These are phyloP conservation scores for Loxodonta africana DNA, from an alignment of 2,113 vertebrate species.

Conservation along the genomic window DNA sequence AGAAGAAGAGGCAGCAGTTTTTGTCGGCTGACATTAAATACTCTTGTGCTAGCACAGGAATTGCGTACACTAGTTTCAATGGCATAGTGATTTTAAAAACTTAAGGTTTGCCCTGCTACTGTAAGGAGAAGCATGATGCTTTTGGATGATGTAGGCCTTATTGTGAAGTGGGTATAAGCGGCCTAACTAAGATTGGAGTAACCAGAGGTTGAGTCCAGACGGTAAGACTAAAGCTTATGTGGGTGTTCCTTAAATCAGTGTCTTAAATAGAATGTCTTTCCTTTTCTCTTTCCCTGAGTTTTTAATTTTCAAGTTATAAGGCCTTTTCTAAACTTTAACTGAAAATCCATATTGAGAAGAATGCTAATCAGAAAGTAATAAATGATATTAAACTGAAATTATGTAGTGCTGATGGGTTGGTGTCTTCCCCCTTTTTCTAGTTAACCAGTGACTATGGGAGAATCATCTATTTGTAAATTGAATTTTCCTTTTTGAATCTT, in stretches of 20 bases:
- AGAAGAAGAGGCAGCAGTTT: constrained; percentile 17
- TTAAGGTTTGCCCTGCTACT: constrained; percentile 48
- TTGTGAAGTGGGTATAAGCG: constrained; percentile 8
- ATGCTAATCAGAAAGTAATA: constrained; percentile 67
- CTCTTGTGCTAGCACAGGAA: constrained; percentile 33
- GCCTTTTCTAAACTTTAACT: constrained; percentile 57
- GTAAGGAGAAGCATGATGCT: constrained; percentile 43
- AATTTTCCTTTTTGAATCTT: constrained; percentile 4
- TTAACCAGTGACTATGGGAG: constrained; percentile 31
- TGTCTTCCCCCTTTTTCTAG: constrained; percentile 34
- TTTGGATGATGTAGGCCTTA: constrained; percentile 35
- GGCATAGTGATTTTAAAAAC: neutral
- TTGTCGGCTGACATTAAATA: constrained; percentile 65
- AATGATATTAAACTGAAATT: constrained; percentile 75
- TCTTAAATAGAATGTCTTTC: constrained; percentile 63
- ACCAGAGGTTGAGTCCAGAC: constrained; percentile 10
- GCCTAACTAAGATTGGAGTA: constrained; percentile 21
- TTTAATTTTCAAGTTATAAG: constrained; percentile 55
- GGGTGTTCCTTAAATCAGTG: constrained; percentile 39
- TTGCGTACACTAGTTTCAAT: constrained; percentile 57
- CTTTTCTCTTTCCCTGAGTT: constrained; percentile 42
- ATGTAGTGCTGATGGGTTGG: constrained; percentile 42
- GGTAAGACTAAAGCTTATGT: constrained; percentile 51
- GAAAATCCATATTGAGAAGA: constrained; percentile 52
- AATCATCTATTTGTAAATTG: constrained; percentile 49